A percentile compares a stretch with the other conserved stretches of the same genome.
Conservation (phyloP, 2,888 invertebrate genomes). For the Diarsia mendica region DNA sequence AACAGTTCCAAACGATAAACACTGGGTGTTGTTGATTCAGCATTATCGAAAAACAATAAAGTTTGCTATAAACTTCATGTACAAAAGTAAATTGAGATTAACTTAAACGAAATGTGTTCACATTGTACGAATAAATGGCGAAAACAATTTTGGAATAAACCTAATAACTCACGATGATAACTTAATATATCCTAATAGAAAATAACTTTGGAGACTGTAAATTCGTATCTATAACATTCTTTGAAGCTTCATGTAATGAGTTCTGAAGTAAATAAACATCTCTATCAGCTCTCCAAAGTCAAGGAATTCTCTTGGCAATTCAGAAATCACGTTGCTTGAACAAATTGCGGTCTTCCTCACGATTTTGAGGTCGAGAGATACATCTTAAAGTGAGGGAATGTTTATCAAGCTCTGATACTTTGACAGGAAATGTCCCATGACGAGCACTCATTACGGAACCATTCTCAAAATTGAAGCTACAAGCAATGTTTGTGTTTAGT, state of each 20-base stretch:
- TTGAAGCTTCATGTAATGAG: conserved; percentile 1
- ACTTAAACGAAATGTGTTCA: neutral
- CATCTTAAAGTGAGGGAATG: conserved; percentile 15
- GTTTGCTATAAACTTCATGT: neutral
- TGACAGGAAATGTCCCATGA: neutral
- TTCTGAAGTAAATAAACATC: conserved; percentile 58
- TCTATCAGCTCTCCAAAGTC: conserved; percentile 22
- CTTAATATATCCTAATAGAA: neutral
- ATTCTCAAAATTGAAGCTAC: neutral
- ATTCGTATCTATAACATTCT: conserved; percentile 2
- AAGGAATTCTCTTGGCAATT: conserved; percentile 65
- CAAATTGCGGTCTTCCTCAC: conserved; percentile 60
- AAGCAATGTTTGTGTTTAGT: neutral
- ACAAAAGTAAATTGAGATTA: neutral
- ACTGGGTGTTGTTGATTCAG: neutral
- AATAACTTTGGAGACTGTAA: neutral
- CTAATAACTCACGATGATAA: neutral
- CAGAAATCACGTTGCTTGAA: conserved; percentile 63
- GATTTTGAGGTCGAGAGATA: conserved; percentile 5
- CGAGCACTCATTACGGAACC: neutral
- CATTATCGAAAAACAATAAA: conserved; percentile 28
- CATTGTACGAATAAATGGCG: neutral
- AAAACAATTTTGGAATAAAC: neutral
- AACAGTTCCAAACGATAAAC: neutral
- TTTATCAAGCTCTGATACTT: neutral